These are phyloP conservation scores for Neopipo cinnamomea DNA, from an alignment of 2,113 vertebrate species.

Conservation along the genomic window DNA sequence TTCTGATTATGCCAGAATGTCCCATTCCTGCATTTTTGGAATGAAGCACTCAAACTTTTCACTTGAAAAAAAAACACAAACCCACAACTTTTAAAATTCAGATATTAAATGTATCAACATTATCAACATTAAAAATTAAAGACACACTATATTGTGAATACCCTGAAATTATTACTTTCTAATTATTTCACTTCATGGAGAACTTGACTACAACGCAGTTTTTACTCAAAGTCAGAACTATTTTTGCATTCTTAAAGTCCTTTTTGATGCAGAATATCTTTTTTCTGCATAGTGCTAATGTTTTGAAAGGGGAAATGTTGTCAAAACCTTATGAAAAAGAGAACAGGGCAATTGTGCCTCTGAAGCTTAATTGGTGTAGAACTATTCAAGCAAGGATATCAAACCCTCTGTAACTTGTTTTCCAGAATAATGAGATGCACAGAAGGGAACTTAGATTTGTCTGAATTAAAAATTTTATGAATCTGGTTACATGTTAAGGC, in stretches of 20 bases:
- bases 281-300: background rate
- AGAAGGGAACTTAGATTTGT: background rate
- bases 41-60: background rate
- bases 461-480: background rate
- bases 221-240: background rate
- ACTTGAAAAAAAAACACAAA: background rate
- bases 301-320: background rate
- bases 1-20: background rate
- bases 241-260: background rate
- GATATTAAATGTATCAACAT: background rate
- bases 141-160: background rate
- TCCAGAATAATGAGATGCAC: background rate
- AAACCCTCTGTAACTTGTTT: background rate
- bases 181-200: background rate
- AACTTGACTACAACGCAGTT: background rate
- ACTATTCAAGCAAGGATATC: background rate
- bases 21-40: background rate
- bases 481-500: background rate
- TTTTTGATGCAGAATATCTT: background rate
- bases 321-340: background rate
- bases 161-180: background rate
- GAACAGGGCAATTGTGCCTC: background rate
- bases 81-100: background rate
- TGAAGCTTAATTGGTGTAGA: background rate
- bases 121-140: background rate